Evolutionary conservation across 2,113 vertebrate genomes (phyloP).

Genomic region (Ahaetulla prasina): DNA sequence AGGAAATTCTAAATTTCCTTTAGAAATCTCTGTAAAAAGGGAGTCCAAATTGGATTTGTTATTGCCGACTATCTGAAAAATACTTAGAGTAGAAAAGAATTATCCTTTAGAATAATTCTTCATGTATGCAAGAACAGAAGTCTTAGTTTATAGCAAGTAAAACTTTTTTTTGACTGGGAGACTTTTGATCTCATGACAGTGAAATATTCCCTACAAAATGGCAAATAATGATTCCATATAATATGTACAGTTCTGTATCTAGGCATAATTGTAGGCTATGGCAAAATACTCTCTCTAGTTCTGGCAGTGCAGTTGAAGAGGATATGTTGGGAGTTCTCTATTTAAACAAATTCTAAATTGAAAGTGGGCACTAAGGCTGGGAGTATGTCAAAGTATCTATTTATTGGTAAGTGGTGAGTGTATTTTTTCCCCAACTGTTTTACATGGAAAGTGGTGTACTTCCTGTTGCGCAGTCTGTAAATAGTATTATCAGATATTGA

Average conservation of each 20-base stretch:
- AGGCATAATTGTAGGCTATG: constrained; percentile 87
- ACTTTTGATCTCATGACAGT: not conserved
- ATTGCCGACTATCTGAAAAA: not conserved
- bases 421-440: constrained; percentile 57
- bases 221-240: constrained; percentile 1
- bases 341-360: not conserved
- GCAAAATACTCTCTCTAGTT: constrained; percentile 87
- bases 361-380: constrained; percentile 8
- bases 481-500: constrained; percentile 14
- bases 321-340: constrained; percentile 11
- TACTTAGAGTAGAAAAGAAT: too few species aligned
- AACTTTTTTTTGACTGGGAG: constrained; percentile 21
- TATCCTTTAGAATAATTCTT: constrained; percentile 1
- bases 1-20: not conserved
- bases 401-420: constrained; percentile 63
- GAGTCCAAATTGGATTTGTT: not conserved
- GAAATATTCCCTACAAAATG: not conserved
- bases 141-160: constrained; percentile 35
- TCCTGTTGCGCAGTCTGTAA: constrained; percentile 37
- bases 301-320: constrained; percentile 46
- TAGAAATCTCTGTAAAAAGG: not conserved
- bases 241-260: constrained; percentile 72
- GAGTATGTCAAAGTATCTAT: constrained; percentile 47
- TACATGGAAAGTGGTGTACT: constrained; percentile 57
- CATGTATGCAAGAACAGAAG: constrained; percentile 25